These are phyloP conservation scores for Belonocnema kinseyi DNA, from an alignment of 1,140 invertebrate genomes.

Conservation along the genomic window DNA sequence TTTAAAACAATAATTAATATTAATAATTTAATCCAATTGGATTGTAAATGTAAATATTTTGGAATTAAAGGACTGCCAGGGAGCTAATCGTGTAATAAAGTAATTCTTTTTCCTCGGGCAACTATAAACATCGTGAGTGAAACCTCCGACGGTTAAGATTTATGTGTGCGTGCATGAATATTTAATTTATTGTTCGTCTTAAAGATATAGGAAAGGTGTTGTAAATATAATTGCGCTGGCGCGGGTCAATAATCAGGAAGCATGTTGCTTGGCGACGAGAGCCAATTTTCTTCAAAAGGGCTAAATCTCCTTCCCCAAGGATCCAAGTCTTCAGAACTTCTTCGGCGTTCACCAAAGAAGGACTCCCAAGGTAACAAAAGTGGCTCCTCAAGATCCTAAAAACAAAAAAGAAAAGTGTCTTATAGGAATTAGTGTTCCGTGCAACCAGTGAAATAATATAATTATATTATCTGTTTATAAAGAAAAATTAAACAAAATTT, in stretches of 20 bases:
- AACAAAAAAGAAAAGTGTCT: neutral
- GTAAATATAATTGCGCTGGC: conserved; percentile 69
- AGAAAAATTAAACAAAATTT: too few species aligned
- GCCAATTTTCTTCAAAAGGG: conserved; percentile 29
- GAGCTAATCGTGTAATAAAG: too few species aligned
- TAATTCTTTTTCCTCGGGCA: too few species aligned
- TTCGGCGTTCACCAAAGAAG: conserved; percentile 36
- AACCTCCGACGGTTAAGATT: neutral
- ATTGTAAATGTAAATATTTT: too few species aligned
- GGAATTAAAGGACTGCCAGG: too few species aligned
- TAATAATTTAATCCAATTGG: too few species aligned
- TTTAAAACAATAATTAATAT: too few species aligned
- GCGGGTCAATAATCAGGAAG: conserved; percentile 70
- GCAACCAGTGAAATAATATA: too few species aligned
- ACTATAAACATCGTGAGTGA: too few species aligned
- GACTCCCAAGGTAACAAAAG: neutral
- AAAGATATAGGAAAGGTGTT: conserved; percentile 7
- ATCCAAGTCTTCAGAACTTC: conserved; percentile 44
- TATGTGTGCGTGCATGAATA: neutral
- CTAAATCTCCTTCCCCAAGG: conserved; percentile 36
- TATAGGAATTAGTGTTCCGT: neutral
- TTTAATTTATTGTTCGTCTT: neutral
- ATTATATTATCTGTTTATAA: too few species aligned
- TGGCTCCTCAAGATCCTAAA: neutral
- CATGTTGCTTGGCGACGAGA: conserved; percentile 64